Base-by-base conservation (phyloP, 2,888 invertebrate genomes). In the Tethea ocularis region DNA sequence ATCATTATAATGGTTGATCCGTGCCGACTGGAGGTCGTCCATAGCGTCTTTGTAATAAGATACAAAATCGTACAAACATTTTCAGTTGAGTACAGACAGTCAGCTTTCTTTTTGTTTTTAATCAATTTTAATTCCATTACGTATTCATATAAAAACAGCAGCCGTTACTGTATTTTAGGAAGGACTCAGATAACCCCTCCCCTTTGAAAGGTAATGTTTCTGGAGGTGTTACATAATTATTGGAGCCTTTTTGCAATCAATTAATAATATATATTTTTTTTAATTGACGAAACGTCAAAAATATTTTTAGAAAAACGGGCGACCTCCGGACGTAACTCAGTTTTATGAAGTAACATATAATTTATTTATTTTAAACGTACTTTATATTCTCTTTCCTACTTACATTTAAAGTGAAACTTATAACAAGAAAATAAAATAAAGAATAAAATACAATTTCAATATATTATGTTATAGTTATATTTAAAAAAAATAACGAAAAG, bases 371-470 rank as follows among this genome's bases (percentile, higher is more conserved):
- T 79, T 81, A 78, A 75, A 83, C 75, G 76, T 82, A 84, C 77
- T 74, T 82, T 83, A 87, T 84, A 86, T 84, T 86, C 79, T 79
- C 74, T 72, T 74, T 76, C 81, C 91, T 91, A 90, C 89, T 90
- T 89, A 89, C 83, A 87, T 81, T 82, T 76, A 85, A 86, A 87
- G 78, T 83, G 79, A 87, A 85, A 87, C 82, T 85, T 83, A 88
- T 75, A 66, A 69, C 67, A 71, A 68, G 65, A 62, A 74, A 64
- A 58, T 59, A 56, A 81, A 81, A 76, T 79, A 75, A 46, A 46
- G 46, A 85, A 87, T 81, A 78, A 84, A 75, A 73, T 78, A 81
- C 74, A 77, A 72, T 80, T 77, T 77, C 71, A 54, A 63, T 79
- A 83, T 84, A 33, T 33, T 33, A 33, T 33, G 33, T n/a, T n/a